Conservation (phyloP, 2,888 invertebrate genomes). For the Muscina levida region DNA sequence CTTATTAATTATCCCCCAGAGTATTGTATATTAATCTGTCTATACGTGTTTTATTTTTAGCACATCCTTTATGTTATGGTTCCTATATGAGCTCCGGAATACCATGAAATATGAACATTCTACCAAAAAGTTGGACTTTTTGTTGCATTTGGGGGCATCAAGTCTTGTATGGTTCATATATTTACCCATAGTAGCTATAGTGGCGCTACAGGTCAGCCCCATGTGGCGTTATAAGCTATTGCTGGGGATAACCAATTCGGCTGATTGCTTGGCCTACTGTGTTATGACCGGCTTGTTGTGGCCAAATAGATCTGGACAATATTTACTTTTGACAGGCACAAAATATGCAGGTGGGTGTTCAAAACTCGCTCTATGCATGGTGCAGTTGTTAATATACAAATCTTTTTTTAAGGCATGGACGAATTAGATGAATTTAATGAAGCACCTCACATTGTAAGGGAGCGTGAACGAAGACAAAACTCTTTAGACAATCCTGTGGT, state of each 20-base stretch:
- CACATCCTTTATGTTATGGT: slow-evolving; percentile 92
- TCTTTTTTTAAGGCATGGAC: slow-evolving; percentile 82
- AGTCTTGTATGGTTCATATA: slow-evolving; percentile 99
- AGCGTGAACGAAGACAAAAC: slow-evolving; percentile 77
- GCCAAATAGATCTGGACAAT: slow-evolving; percentile 96
- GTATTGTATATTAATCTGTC: not conserved
- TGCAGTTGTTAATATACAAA: not conserved
- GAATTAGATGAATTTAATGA: slow-evolving; percentile 95
- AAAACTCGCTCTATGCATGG: not conserved
- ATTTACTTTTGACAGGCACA: slow-evolving; percentile 89
- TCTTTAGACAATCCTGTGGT: slow-evolving; percentile 73
- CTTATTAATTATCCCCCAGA: not conserved
- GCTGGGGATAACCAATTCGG: slow-evolving; percentile 96
- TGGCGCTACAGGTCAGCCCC: slow-evolving; percentile 95
- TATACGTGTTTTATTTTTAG: slow-evolving; percentile 77
- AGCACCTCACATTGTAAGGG: slow-evolving; percentile 89
- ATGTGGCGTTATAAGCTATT: slow-evolving; percentile 97
- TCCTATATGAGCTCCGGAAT: slow-evolving; percentile 86
- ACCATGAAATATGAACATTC: slow-evolving; percentile 91
- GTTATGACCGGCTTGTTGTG: slow-evolving; percentile 97
- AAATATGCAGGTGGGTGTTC: slow-evolving; percentile 82
- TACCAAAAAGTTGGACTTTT: slow-evolving; percentile 92
- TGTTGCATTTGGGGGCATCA: slow-evolving; percentile 97
- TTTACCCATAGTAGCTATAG: slow-evolving; percentile 94
- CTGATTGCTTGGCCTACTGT: slow-evolving; percentile 96